These are phyloP conservation scores for Myotis myotis DNA, from an alignment of 2,797 vertebrate species.

Conservation along the genomic window DNA sequence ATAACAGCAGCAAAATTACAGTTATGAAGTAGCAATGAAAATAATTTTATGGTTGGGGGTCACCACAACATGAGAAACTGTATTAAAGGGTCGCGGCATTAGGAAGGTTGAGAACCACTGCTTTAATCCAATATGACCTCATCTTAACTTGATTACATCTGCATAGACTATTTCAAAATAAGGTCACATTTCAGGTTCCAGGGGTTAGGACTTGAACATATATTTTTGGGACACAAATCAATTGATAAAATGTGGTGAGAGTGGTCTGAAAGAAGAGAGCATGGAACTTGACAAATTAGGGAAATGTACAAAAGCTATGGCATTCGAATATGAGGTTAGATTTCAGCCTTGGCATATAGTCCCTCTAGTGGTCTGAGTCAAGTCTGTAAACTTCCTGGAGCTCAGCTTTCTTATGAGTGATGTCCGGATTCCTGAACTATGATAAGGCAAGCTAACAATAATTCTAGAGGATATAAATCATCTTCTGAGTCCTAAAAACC, in stretches of 20 bases:
- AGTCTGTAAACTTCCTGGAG: background rate
- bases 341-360: background rate
- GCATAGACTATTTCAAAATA: constrained; percentile 37
- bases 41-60: no score
- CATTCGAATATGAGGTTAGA: background rate
- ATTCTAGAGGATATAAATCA: constrained; percentile 53
- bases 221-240: background rate
- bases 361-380: background rate
- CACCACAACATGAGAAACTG: no score
- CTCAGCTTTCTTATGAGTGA: background rate
- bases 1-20: no score
- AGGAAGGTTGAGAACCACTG: no score
- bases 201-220: background rate
- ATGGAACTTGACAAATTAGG: background rate
- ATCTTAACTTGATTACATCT: constrained; percentile 9
- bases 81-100: no score
- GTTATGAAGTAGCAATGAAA: no score
- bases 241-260: constrained; percentile 1
- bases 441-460: constrained; percentile 18
- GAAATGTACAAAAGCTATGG: background rate
- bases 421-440: constrained; percentile 27
- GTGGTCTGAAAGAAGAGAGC: background rate
- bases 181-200: background rate
- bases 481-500: constrained; percentile 23
- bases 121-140: background rate